Evolutionary conservation across 2,888 invertebrate genomes (phyloP).

Genomic region (Cosmia pyralina): DNA sequence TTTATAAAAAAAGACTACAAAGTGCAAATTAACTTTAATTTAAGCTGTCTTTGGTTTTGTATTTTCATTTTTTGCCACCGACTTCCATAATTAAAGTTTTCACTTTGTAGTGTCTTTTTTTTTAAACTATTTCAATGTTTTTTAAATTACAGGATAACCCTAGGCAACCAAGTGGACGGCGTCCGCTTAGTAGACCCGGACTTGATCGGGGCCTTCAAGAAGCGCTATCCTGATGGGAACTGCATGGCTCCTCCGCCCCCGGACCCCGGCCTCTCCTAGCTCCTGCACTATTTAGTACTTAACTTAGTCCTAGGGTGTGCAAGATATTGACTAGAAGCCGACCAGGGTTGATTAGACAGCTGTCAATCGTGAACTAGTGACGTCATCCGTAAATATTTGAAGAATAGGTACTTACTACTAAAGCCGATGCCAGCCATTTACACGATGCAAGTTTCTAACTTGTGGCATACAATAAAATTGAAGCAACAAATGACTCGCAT

Average conservation of each 20-base stretch:
- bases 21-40: background rate
- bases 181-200: constrained; percentile 98
- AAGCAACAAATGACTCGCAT: no score
- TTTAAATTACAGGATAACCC: constrained; percentile 92
- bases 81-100: background rate
- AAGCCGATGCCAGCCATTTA: background rate
- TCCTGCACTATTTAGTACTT: constrained; percentile 11
- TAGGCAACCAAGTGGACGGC: constrained; percentile 99
- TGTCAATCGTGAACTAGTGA: background rate
- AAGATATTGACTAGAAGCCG: constrained; percentile 5
- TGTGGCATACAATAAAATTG: no score
- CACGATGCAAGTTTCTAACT: no score
- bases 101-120: background rate
- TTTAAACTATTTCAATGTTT: background rate
- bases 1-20: background rate
- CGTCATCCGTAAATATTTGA: background rate
- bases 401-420: background rate
- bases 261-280: constrained; percentile 79
- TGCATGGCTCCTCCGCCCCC: constrained; percentile 94
- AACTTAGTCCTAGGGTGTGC: constrained; percentile 3
- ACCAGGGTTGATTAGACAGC: background rate
- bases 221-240: constrained; percentile 97
- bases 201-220: constrained; percentile 96
- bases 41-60: background rate
- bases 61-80: background rate